Percentiles rank a stretch among this genome's conserved stretches.
Conservation (phyloP, 1,140 invertebrate species). For the Trypoxylus dichotomus region DNA sequence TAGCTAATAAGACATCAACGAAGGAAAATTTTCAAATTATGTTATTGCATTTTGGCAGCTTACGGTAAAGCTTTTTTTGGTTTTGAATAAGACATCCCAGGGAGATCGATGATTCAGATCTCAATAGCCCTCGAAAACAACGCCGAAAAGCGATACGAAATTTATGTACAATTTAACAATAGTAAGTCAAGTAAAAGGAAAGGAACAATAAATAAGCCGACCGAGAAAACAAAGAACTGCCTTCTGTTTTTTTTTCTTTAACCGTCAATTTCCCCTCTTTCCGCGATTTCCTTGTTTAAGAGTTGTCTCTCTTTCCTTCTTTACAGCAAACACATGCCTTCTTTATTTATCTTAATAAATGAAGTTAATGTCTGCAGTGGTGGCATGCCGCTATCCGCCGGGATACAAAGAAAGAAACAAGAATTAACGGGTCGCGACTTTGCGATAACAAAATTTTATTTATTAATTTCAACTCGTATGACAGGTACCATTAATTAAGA, state of each 20-base stretch:
- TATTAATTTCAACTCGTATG: constrained; percentile 17
- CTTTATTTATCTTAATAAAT: constrained; percentile 26
- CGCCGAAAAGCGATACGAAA: background rate
- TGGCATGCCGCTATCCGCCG: background rate
- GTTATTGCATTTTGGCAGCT: too few species aligned
- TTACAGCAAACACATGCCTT: background rate
- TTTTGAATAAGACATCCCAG: background rate
- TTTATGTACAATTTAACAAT: background rate
- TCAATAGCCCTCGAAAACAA: background rate
- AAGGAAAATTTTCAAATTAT: too few species aligned
- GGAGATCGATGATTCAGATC: background rate
- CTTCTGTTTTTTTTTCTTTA: background rate
- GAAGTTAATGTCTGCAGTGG: constrained; percentile 14
- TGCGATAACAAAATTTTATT: constrained; percentile 20
- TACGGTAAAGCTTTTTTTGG: too few species aligned
- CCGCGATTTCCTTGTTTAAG: background rate
- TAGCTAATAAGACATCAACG: too few species aligned
- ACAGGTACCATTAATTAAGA: constrained; percentile 21
- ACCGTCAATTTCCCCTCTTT: background rate
- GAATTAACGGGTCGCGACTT: background rate
- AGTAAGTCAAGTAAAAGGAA: background rate
- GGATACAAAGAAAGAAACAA: background rate
- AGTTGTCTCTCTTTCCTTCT: background rate
- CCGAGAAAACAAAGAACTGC: background rate
- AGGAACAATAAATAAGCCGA: background rate